These are phyloP conservation scores for Canis aureus DNA, from an alignment of 2,113 vertebrate genomes.

Conservation along the genomic window DNA sequence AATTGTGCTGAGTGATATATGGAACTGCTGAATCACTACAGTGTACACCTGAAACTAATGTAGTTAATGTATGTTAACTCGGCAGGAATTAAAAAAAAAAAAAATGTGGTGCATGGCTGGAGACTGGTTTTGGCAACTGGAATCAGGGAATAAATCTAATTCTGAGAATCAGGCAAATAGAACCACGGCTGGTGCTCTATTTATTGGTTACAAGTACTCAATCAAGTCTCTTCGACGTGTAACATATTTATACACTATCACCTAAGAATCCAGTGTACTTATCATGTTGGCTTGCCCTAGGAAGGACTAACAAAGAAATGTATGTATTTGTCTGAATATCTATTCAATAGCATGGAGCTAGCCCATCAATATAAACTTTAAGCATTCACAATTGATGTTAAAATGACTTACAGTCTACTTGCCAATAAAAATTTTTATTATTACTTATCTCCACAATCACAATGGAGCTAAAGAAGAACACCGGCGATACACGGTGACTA, in stretches of 20 bases:
- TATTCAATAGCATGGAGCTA: not conserved
- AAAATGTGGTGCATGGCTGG: not conserved
- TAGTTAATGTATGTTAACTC: not conserved
- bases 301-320: not conserved
- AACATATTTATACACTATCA: not conserved
- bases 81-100: not conserved
- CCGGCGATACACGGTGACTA: constrained; percentile 43
- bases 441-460: constrained; percentile 69
- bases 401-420: constrained; percentile 58
- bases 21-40: not conserved
- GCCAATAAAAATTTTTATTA: constrained; percentile 58
- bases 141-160: not conserved
- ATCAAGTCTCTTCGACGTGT: not conserved
- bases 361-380: constrained; percentile 46
- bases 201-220: not conserved
- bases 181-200: not conserved
- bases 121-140: not conserved
- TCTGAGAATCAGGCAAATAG: not conserved
- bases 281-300: not conserved
- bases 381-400: constrained; percentile 53
- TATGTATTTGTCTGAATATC: not conserved
- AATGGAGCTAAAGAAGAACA: constrained; percentile 45
- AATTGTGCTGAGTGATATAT: not conserved
- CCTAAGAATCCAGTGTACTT: not conserved
- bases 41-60: not conserved